Conservation (phyloP, 2,113 vertebrate genomes). For the Thunnus maccoyii region DNA sequence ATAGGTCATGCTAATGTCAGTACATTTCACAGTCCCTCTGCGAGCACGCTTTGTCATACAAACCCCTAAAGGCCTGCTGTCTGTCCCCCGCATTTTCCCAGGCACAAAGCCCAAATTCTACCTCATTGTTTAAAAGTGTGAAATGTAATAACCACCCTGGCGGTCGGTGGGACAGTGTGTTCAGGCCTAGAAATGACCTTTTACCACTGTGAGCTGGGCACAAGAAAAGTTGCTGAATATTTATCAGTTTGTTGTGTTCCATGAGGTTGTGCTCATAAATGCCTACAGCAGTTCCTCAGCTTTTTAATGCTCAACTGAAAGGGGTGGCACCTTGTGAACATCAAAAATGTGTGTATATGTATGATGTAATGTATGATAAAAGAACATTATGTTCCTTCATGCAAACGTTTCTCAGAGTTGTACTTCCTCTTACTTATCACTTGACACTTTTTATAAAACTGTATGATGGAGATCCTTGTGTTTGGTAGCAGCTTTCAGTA, state of each 20-base stretch:
- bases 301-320: background rate
- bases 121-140: conserved; percentile 54
- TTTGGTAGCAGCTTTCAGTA: background rate
- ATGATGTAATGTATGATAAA: background rate
- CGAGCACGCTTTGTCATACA: background rate
- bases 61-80: conserved; percentile 42
- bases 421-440: background rate
- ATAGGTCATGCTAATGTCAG: conserved; percentile 25
- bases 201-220: background rate
- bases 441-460: background rate
- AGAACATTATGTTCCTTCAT: background rate
- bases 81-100: conserved; percentile 46
- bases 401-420: background rate
- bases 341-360: background rate
- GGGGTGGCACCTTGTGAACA: background rate
- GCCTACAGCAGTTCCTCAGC: background rate
- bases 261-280: background rate
- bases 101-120: conserved; percentile 2
- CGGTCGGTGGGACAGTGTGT: background rate
- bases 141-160: background rate
- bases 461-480: background rate
- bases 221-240: conserved; percentile 34
- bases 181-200: conserved; percentile 42
- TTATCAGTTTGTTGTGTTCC: conserved; percentile 11
- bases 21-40: conserved; percentile 2